Conservation (phyloP, 2,113 vertebrate species). For the Xiphophorus hellerii region DNA sequence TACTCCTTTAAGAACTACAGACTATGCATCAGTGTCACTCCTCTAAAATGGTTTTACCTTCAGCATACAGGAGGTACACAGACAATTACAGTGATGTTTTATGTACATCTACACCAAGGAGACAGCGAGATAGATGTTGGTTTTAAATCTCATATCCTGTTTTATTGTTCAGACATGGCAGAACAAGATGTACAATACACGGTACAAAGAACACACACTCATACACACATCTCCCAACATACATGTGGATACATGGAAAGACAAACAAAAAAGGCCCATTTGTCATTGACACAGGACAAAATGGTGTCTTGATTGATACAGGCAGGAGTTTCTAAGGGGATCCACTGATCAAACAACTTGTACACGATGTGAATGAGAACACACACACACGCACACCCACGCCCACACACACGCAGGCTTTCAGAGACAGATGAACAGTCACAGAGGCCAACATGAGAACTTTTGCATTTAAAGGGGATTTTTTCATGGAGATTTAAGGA, state of each 20-base stretch:
- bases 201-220: slow-evolving; percentile 56
- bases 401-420: slow-evolving; percentile 2
- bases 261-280: slow-evolving; percentile 41
- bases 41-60: too few relatives aligned
- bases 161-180: slow-evolving; percentile 77
- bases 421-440: slow-evolving; percentile 20
- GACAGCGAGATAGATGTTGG: slow-evolving; percentile 40
- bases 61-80: too few relatives aligned
- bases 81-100: too few relatives aligned
- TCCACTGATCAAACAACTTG: slow-evolving; percentile 47
- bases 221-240: slow-evolving; percentile 18
- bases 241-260: slow-evolving; percentile 41
- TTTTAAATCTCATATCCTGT: slow-evolving; percentile 69
- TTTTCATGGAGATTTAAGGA: slow-evolving; percentile 69
- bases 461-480: slow-evolving; percentile 72
- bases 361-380: background rate
- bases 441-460: slow-evolving; percentile 46
- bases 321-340: slow-evolving; percentile 47
- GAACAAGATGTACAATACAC: slow-evolving; percentile 58
- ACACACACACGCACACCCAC: slow-evolving; percentile 13
- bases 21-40: too few relatives aligned
- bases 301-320: slow-evolving; percentile 22
- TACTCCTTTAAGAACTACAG: too few relatives aligned
- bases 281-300: slow-evolving; percentile 17
- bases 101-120: background rate